Conservation (phyloP, 2,888 invertebrate genomes). For the Muscina levida region DNA sequence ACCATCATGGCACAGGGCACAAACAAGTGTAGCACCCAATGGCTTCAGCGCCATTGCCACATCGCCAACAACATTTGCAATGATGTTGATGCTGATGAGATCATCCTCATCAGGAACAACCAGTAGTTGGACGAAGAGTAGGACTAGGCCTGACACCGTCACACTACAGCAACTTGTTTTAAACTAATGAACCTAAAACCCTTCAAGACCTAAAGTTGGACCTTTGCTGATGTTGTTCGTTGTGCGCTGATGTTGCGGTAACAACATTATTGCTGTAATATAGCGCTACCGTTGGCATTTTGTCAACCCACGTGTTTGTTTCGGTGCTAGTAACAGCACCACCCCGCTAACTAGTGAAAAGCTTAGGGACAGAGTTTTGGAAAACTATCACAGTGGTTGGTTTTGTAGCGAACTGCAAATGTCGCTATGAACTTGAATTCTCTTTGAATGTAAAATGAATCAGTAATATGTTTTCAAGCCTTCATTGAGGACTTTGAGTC, state of each 20-base stretch:
- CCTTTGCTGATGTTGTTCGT: not conserved
- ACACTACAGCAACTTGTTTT: conserved; percentile 39
- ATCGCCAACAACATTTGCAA: conserved; percentile 13
- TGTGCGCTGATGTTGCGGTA: conserved; percentile 13
- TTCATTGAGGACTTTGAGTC: too few species aligned
- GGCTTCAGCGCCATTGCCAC: not conserved
- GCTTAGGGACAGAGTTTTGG: too few species aligned
- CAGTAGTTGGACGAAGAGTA: conserved; percentile 5
- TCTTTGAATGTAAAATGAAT: too few species aligned
- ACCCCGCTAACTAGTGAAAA: not conserved
- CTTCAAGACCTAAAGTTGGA: conserved; percentile 20
- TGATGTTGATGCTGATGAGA: not conserved
- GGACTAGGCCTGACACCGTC: conserved; percentile 2
- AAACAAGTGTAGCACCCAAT: conserved; percentile 32
- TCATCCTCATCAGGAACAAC: conserved; percentile 7
- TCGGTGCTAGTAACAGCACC: not conserved
- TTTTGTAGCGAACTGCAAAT: too few species aligned
- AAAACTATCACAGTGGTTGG: too few species aligned
- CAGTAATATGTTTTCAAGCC: too few species aligned
- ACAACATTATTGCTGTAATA: conserved; percentile 53
- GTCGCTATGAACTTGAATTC: too few species aligned
- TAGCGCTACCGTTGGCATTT: conserved; percentile 65
- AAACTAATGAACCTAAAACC: conserved; percentile 43
- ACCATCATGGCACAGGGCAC: conserved; percentile 30
- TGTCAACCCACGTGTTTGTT: conserved; percentile 67